Evolutionary conservation across 1,140 invertebrate genomes (phyloP).

Genomic region (Marisa cornuarietis): DNA sequence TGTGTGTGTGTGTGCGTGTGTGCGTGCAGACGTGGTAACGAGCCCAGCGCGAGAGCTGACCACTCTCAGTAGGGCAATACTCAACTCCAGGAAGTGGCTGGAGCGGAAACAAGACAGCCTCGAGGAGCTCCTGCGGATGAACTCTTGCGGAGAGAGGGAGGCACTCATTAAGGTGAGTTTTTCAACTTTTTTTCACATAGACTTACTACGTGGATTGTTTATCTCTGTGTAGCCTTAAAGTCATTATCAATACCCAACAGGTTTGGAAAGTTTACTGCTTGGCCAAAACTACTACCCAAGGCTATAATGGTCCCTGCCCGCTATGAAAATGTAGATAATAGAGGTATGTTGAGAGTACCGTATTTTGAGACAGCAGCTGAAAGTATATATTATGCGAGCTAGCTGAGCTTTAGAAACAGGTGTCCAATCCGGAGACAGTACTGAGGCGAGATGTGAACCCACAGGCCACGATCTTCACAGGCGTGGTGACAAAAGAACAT

Average conservation of each 20-base stretch:
- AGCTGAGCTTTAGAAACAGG: no score
- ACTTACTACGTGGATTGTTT: not conserved
- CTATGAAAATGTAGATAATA: not conserved
- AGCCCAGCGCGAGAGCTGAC: constrained; percentile 27
- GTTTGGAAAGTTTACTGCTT: not conserved
- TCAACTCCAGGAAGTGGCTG: constrained; percentile 26
- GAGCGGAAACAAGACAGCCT: constrained; percentile 12
- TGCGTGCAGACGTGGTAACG: constrained; percentile 20
- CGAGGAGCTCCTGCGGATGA: not conserved
- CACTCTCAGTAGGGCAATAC: constrained; percentile 18
- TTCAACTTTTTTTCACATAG: not conserved
- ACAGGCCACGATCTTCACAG: no score
- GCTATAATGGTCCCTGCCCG: not conserved
- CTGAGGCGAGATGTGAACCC: no score
- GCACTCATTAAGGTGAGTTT: not conserved
- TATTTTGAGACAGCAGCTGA: no score
- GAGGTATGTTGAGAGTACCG: no score
- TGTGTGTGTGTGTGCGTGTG: not conserved
- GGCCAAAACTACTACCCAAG: not conserved
- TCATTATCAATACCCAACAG: not conserved
- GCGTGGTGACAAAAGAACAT: no score
- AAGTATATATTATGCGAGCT: no score
- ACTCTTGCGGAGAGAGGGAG: not conserved
- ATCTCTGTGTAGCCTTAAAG: not conserved
- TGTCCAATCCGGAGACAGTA: no score